These are phyloP conservation scores for Margarornis squamiger DNA, from an alignment of 2,797 vertebrate genomes.

Conservation along the genomic window DNA sequence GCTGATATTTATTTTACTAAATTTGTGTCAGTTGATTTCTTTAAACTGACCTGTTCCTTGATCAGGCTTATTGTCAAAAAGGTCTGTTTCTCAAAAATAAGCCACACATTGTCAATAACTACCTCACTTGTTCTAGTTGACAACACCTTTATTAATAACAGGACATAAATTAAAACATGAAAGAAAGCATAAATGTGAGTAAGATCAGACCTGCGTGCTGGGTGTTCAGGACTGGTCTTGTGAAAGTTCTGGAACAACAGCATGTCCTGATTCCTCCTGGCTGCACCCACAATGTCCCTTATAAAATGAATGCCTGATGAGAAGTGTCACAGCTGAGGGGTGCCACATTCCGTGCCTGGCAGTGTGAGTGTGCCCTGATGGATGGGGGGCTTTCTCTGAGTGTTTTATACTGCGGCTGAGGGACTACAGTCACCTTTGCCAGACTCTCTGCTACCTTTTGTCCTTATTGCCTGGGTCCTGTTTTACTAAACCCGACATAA, in stretches of 20 bases:
- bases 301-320: not conserved
- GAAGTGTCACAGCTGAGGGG: not conserved
- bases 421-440: not conserved
- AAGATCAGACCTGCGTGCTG: not conserved
- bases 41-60: not conserved
- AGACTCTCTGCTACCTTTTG: not conserved
- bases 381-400: not conserved
- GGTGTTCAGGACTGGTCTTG: not conserved
- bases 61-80: not conserved
- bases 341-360: not conserved
- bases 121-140: not conserved
- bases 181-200: not conserved
- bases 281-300: not conserved
- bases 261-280: not conserved
- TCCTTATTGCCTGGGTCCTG: not conserved
- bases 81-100: not conserved
- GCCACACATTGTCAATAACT: not conserved
- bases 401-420: not conserved
- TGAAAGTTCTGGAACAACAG: not conserved
- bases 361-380: not conserved
- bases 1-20: not conserved
- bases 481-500: not conserved
- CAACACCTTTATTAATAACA: not conserved
- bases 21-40: not conserved
- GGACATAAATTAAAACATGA: not conserved